Conservation (phyloP, 2,113 vertebrate species). For the Pristiophorus japonicus region DNA sequence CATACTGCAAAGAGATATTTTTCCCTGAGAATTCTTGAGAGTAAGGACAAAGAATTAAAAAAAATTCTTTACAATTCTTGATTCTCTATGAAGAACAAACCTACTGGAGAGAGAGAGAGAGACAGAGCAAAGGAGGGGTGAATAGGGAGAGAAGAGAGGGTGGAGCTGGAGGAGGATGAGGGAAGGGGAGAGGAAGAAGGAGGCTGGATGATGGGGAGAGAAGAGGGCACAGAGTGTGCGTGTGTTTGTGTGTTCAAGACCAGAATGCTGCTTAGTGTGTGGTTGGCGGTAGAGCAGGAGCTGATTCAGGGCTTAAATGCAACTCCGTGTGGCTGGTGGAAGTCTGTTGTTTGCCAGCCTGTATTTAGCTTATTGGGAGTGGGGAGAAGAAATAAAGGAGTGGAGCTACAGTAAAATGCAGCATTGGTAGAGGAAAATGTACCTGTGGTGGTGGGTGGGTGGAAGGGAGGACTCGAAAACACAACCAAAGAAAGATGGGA, state of each 20-base stretch:
- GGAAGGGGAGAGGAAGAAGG: not conserved
- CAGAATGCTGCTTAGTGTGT: not conserved
- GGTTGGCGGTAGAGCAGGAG: not conserved
- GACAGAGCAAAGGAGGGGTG: not conserved
- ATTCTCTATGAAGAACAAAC: not conserved
- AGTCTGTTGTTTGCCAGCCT: not conserved
- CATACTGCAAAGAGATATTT: not conserved
- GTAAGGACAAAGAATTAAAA: not conserved
- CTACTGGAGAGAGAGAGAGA: not conserved
- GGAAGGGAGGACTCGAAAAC: not conserved
- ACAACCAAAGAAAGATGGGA: not conserved
- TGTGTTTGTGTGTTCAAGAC: not conserved
- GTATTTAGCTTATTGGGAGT: not conserved
- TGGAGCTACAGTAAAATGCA: not conserved
- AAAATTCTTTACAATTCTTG: not conserved
- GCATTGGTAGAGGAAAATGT: not conserved
- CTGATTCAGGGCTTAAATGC: not conserved
- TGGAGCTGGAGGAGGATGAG: not conserved
- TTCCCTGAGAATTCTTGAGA: not conserved
- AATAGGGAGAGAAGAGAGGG: not conserved
- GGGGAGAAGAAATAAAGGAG: not conserved
- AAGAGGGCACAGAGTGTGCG: not conserved
- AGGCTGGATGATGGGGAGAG: not conserved
- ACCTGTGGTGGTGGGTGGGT: not conserved
- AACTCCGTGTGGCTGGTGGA: not conserved